Evolutionary conservation across 1,140 invertebrate species (phyloP).

Genomic region (Aplysia californica): DNA sequence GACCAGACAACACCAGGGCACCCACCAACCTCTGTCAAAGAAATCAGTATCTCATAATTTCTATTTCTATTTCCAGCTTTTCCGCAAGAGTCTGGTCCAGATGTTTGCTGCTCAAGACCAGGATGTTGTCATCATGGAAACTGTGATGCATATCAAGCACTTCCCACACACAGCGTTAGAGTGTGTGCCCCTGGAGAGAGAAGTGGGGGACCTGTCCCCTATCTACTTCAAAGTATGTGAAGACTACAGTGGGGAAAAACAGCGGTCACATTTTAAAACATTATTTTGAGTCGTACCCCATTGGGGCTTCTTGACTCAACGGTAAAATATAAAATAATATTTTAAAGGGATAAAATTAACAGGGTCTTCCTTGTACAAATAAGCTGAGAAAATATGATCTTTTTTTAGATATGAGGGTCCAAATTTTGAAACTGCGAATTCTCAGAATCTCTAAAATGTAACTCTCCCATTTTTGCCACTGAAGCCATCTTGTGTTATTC

Average conservation of each 20-base stretch:
- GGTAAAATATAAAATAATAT: not conserved
- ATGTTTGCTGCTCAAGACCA: slow-evolving; percentile 80
- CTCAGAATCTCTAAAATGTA: too few relatives aligned
- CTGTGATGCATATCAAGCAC: slow-evolving; percentile 78
- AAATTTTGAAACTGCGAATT: too few relatives aligned
- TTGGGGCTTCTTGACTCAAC: not conserved
- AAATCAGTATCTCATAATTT: not conserved
- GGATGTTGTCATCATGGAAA: slow-evolving; percentile 94
- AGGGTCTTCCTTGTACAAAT: not conserved
- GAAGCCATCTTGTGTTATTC: not conserved
- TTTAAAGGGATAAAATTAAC: not conserved
- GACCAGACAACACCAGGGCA: too few relatives aligned
- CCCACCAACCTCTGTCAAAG: too few relatives aligned
- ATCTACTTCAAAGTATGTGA: slow-evolving; percentile 90
- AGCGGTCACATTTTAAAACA: too few relatives aligned
- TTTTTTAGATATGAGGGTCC: not conserved
- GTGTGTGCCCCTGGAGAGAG: slow-evolving; percentile 87
- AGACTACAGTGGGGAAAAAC: too few relatives aligned
- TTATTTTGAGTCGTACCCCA: too few relatives aligned
- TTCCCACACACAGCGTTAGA: slow-evolving; percentile 89
- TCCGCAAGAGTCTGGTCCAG: slow-evolving; percentile 79
- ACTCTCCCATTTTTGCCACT: too few relatives aligned
- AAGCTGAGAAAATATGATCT: not conserved
- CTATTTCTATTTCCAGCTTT: slow-evolving; percentile 68
- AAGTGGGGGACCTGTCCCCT: slow-evolving; percentile 85